These are phyloP conservation scores for Nyctereutes procyonoides DNA, from an alignment of 2,113 vertebrate species.

Conservation along the genomic window DNA sequence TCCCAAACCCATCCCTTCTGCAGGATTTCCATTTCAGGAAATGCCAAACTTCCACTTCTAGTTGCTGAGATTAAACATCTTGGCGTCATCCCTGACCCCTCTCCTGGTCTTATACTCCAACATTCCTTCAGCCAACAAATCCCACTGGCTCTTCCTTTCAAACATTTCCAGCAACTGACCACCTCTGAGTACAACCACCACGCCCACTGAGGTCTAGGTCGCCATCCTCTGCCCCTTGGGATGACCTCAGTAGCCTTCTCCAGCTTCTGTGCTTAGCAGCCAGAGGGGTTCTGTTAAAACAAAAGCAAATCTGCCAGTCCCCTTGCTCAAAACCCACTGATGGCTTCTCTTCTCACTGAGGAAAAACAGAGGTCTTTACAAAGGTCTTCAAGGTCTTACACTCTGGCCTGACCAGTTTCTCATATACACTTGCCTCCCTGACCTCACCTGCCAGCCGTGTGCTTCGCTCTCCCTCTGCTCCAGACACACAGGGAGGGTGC, in stretches of 20 bases:
- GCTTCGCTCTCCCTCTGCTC: not conserved
- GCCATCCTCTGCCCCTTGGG: not conserved
- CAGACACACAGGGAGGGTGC: not conserved
- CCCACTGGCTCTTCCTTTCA: not conserved
- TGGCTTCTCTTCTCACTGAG: not conserved
- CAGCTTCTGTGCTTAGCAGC: not conserved
- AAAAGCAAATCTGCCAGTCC: not conserved
- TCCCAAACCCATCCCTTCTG: not conserved
- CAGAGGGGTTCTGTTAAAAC: not conserved
- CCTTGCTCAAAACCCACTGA: not conserved
- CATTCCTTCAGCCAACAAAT: not conserved
- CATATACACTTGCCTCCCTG: not conserved
- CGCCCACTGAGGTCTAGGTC: not conserved
- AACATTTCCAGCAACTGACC: not conserved
- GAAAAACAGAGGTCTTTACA: not conserved
- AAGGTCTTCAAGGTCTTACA: not conserved
- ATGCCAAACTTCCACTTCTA: not conserved
- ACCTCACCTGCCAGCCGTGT: not conserved
- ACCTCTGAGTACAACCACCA: not conserved
- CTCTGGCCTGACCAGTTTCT: not conserved
- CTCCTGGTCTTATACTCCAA: not conserved
- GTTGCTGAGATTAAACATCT: not conserved
- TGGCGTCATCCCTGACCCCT: not conserved
- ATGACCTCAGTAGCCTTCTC: not conserved
- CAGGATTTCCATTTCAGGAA: not conserved